phyloP scores from a whole-genome alignment of 2,888 invertebrate genomes.

The Eugnorisma glareosa region DNA sequence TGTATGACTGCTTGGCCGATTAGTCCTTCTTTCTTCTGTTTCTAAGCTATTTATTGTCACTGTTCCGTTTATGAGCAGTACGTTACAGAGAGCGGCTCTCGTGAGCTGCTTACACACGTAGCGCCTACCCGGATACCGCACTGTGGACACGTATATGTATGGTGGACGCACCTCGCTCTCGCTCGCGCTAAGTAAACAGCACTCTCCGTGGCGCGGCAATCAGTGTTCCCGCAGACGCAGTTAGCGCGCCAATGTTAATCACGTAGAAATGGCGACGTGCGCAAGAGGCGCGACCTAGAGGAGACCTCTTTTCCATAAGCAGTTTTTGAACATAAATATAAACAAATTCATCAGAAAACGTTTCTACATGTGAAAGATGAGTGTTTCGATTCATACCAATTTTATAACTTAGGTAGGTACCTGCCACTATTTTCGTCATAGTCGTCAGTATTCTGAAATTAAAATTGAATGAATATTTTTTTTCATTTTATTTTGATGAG shows the following conservation, averaged over 20 bases:
- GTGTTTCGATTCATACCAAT: not conserved
- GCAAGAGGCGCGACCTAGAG: not conserved
- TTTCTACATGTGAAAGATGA: not conserved
- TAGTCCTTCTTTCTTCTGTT: not conserved
- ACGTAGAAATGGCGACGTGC: slow-evolving; percentile 1
- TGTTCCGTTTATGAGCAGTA: not conserved
- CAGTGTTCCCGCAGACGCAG: slow-evolving; percentile 20
- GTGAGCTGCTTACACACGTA: not conserved
- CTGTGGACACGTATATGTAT: not conserved
- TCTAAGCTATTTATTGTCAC: not conserved
- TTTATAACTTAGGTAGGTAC: too few relatives aligned
- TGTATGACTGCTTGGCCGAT: not conserved
- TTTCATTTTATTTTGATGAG: not conserved
- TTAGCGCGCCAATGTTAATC: slow-evolving; percentile 41
- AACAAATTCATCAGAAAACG: not conserved
- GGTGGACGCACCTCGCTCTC: not conserved
- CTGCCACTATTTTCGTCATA: not conserved
- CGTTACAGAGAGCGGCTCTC: not conserved
- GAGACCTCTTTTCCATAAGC: not conserved
- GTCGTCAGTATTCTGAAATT: not conserved
- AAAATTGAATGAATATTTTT: not conserved
- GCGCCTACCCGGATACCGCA: slow-evolving; percentile 9
- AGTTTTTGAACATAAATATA: not conserved
- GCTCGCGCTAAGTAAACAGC: slow-evolving; percentile 11
- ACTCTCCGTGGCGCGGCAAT: slow-evolving; percentile 3